These are phyloP conservation scores for Trematomus loennbergii DNA, from an alignment of 2,113 vertebrate species.

Conservation along the genomic window DNA sequence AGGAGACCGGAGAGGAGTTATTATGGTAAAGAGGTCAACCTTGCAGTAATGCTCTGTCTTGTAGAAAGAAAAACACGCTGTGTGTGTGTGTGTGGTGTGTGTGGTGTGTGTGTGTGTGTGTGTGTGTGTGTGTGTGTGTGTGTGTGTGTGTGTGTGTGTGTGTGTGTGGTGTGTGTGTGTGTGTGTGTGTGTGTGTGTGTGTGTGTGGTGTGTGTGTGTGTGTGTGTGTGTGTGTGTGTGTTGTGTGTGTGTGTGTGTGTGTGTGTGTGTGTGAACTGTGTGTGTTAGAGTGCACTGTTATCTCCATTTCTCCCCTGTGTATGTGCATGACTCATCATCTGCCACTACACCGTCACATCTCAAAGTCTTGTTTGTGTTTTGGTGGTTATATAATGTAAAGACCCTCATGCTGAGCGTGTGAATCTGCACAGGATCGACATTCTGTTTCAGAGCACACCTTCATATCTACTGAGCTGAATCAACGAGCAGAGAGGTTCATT, in stretches of 20 bases:
- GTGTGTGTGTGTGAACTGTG: not conserved
- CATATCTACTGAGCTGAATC: not conserved
- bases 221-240: not conserved
- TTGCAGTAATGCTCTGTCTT: conserved; percentile 54
- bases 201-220: too few relatives aligned
- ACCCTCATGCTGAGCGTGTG: not conserved
- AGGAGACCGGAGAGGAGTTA: conserved; percentile 28
- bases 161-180: too few relatives aligned
- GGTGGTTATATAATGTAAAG: conserved; percentile 3
- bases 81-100: conserved; percentile 31
- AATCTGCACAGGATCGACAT: not conserved
- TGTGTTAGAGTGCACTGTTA: conserved; percentile 3
- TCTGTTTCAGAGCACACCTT: not conserved
- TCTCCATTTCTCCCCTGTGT: not conserved
- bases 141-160: too few relatives aligned
- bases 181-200: conserved; percentile 10
- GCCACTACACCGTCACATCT: not conserved
- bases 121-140: not conserved
- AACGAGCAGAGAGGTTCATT: not conserved
- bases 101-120: conserved; percentile 20
- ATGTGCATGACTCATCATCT: conserved; percentile 16
- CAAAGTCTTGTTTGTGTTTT: not conserved
- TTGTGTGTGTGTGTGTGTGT: too few relatives aligned
- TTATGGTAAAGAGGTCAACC: conserved; percentile 74
- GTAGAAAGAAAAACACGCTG: conserved; percentile 55